Percentiles rank a stretch among this genome's conserved stretches.
Evolutionary conservation across 2,113 vertebrate species (phyloP).

Genomic region (Albula glossodonta): DNA sequence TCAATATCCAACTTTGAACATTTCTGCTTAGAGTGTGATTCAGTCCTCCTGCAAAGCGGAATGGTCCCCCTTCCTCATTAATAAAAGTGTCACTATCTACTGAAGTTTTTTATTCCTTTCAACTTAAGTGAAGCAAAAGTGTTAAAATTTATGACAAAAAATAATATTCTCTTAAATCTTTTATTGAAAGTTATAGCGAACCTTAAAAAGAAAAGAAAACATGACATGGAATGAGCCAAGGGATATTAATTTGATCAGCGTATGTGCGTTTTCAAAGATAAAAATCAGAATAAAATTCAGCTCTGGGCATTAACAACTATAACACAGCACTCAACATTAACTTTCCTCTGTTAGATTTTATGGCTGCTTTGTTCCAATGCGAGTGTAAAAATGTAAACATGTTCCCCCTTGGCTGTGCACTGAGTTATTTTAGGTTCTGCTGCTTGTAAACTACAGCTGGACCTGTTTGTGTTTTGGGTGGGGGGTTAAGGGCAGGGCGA

Average conservation of each 20-base stretch:
- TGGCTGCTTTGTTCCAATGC: not conserved
- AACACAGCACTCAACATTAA: not conserved
- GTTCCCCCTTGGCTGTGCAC: not conserved
- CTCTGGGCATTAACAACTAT: not conserved
- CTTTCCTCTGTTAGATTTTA: slow-evolving; percentile 1
- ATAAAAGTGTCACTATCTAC: not conserved
- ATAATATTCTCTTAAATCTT: not conserved
- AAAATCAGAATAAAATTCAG: not conserved
- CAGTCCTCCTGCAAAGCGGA: not conserved
- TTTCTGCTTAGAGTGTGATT: not conserved
- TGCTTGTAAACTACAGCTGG: slow-evolving; percentile 32
- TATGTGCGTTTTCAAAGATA: not conserved
- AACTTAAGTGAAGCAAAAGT: not conserved
- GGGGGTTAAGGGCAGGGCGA: slow-evolving; percentile 5
- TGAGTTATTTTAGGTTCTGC: slow-evolving; percentile 19
- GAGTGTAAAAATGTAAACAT: slow-evolving; percentile 7
- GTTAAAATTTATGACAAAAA: not conserved
- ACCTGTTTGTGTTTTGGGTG: not conserved
- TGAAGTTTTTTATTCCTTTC: not conserved
- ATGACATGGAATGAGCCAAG: not conserved
- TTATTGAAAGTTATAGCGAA: not conserved
- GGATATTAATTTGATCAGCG: not conserved
- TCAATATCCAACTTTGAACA: not conserved
- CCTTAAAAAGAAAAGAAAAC: slow-evolving; percentile 2
- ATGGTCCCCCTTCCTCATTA: not conserved